phyloP scores from a whole-genome alignment of 2,113 vertebrate genomes.

The Plotosus lineatus region DNA sequence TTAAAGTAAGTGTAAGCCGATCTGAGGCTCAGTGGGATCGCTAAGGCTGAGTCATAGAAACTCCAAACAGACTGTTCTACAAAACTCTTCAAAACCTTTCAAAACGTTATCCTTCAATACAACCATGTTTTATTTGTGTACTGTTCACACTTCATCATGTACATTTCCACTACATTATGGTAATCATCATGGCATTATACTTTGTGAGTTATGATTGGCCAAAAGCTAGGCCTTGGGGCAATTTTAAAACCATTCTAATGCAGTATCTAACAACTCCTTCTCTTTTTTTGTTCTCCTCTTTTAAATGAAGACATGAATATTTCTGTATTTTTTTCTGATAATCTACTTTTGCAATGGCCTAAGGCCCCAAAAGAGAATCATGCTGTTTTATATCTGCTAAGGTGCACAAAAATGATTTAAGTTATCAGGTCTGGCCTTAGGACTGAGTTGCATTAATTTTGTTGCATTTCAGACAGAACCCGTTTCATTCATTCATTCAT shows the following conservation, averaged over 20 bases:
- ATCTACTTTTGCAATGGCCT: background rate
- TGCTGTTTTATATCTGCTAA: slow-evolving; percentile 7
- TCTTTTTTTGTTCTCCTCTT: no score
- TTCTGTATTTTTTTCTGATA: background rate
- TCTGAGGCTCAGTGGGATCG: slow-evolving; percentile 41
- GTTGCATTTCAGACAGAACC: background rate
- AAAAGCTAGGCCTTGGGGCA: background rate
- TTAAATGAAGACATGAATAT: background rate
- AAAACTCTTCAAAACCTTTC: background rate
- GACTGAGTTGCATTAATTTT: background rate
- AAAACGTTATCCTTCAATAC: background rate
- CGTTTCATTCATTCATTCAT: no score
- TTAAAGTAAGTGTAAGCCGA: slow-evolving; percentile 53
- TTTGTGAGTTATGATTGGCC: background rate
- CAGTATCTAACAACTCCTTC: background rate
- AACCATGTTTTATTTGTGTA: background rate
- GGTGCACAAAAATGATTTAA: background rate
- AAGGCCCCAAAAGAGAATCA: background rate
- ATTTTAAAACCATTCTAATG: background rate
- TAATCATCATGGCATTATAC: background rate
- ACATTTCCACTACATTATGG: background rate
- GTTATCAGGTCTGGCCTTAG: background rate
- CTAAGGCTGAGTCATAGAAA: slow-evolving; percentile 35
- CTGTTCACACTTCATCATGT: background rate
- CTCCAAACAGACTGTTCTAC: background rate